phyloP scores from a whole-genome alignment of 1,140 invertebrate species.

The Macrostomum lignano region DNA sequence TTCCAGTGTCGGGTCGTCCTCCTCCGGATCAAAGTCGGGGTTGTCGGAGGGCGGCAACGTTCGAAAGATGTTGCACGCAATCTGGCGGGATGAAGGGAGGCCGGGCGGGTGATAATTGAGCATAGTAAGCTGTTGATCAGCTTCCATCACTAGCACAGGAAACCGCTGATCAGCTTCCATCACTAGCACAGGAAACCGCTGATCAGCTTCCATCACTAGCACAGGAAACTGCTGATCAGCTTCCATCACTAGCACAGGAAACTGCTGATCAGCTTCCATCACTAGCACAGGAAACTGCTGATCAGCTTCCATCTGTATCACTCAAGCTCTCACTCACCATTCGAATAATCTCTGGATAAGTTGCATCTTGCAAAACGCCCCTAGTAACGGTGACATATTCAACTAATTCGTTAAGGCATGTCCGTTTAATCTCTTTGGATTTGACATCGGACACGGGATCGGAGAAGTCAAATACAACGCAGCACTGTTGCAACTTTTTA shows the following conservation, averaged over 20 bases:
- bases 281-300: too few species aligned
- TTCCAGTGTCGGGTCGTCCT: constrained; percentile 92
- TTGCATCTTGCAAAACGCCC: constrained; percentile 14
- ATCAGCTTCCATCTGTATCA: too few species aligned
- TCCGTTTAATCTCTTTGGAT: constrained; percentile 24
- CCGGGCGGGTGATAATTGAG: too few species aligned
- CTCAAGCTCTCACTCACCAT: constrained; percentile 35
- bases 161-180: too few species aligned
- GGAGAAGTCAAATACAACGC: constrained; percentile 61
- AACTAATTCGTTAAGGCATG: constrained; percentile 22
- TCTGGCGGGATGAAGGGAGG: too few species aligned
- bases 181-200: too few species aligned
- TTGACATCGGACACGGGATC: constrained; percentile 24
- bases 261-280: too few species aligned
- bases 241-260: too few species aligned
- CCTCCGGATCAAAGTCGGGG: constrained; percentile 95
- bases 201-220: too few species aligned
- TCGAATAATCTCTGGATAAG: constrained; percentile 21
- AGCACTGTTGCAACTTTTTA: constrained; percentile 82
- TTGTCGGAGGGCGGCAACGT: constrained; percentile 79
- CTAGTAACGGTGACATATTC: constrained; percentile 19
- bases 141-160: too few species aligned
- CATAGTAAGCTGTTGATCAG: too few species aligned
- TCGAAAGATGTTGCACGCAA: constrained; percentile 70
- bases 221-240: too few species aligned